Base-by-base conservation (phyloP, 2,797 vertebrate species). In the Sebastes nivosus region DNA sequence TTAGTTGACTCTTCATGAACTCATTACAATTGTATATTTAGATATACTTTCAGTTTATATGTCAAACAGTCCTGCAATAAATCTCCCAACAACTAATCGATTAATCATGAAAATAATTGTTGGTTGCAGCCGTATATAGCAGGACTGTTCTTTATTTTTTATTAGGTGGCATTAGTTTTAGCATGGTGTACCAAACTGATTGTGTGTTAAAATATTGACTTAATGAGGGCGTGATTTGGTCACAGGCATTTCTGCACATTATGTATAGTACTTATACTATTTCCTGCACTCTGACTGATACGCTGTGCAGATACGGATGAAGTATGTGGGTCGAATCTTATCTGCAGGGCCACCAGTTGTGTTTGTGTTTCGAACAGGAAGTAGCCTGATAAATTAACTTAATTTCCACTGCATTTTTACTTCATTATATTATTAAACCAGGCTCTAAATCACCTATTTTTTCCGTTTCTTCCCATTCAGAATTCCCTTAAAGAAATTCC, bases 401-500 rank as follows among this genome's bases (percentile, higher is more conserved):
- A 2, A 18, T n/a, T 32, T 50, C 29, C 2, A 7, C 50, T 52
- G 5, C 6, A 2, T 30, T 50, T 27, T 6, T n/a, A 8, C n/a
- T 30, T 78, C 0, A 16, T 13, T n/a, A 22, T 66, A 29, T 24
- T 29, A 7, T 38, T 34, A 4, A 29, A 8, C 38, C 13, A 42
- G 38, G 13, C 38, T 42, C 38, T 42, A 42, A 52, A 50, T 22
- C 5, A 1, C 1, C 11, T 12, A 36, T 36, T 2, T 65, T 65
- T 4, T 30, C 18, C 9, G 8, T 50, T 63, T 67, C 52, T 27
- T 61, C 9, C 46, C 2, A 0, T 68, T 1, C 93, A 99, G 98
- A 88, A 98, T 99, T 70, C 97, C 98, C 0, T 88, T 99, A 74
- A 96, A 92, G 81, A 99, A 98, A 78, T 98, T 98, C 91, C 96